phyloP scores from a whole-genome alignment of 2,888 invertebrate species.

The Phlogophora meticulosa region DNA sequence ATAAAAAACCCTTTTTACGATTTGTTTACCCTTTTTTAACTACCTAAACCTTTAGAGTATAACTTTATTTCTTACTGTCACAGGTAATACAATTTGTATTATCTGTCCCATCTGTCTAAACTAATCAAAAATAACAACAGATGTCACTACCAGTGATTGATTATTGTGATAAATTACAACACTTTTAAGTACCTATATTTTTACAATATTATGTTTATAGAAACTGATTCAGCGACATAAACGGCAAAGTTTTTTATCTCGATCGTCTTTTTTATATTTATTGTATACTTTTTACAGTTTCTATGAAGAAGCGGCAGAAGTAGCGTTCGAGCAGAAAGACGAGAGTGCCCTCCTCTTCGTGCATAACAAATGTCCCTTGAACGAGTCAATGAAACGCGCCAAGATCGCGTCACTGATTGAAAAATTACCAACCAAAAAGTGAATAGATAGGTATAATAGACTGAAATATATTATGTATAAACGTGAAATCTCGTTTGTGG shows the following conservation, averaged over 20 bases:
- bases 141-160: no score
- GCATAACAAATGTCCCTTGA: constrained; percentile 91
- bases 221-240: no score
- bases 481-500: neutral
- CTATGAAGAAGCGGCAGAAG: constrained; percentile 94
- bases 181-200: no score
- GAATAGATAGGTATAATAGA: constrained; percentile 38
- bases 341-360: constrained; percentile 92
- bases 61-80: no score
- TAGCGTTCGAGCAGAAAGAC: constrained; percentile 95
- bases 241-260: neutral
- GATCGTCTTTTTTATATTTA: neutral
- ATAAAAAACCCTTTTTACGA: no score
- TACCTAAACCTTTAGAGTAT: no score
- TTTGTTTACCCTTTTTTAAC: no score
- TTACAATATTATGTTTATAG: no score
- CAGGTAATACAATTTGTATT: no score
- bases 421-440: constrained; percentile 79
- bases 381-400: constrained; percentile 77
- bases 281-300: constrained; percentile 87
- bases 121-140: no score
- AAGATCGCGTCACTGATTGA: constrained; percentile 80
- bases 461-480: constrained; percentile 22
- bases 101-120: no score
- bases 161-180: no score